Base-by-base conservation (phyloP, 2,113 vertebrate species). In the Panthera tigris region DNA sequence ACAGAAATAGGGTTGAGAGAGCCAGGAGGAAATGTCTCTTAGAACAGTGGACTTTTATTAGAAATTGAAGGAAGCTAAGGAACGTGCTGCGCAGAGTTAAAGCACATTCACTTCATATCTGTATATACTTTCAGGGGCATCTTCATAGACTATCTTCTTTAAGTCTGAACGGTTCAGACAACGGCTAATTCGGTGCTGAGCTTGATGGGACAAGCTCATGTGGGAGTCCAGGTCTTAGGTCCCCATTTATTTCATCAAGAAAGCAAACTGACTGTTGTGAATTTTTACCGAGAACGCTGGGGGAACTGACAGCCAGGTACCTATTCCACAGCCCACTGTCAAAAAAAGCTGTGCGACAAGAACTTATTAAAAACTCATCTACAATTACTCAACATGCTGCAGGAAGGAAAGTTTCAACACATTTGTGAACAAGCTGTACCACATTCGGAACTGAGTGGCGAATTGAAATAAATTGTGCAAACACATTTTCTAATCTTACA, bases 401-500 rank as follows among this genome's bases (percentile, higher is more conserved):
- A 76, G 0, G 1, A 97, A 98, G 89, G 82, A 86, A 95, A 92
- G 52, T 82, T 91, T 95, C 95, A 92, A 98, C 94, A 96, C 27
- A 13, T 80, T 69, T 91, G 45, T 97, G 84, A 94, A 89, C 33
- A 95, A 96, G 96, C 92, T 91, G 90, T 94, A 95, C 50, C 92
- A 36, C 97, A 93, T 14, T 92, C 36, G 91, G 97, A 98, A 96
- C 41, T 50, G 96, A 84, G 93, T 61, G 71, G 84, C 3, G 12
- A 92, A 94, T 27, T 86, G 4, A 97, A 88, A 96, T 80, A 68
- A 94, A 94, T 66, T 88, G 91, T 92, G 78, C 97, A 98, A 97
- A 95, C 66, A 41, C 25, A 65, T 66, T 95, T 78, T 96, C 83
- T 85, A 91, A 91, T 96, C 55, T 76, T 96, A 93, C 83, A 80